These are phyloP conservation scores for Anguilla marmorata DNA, from an alignment of 2,797 vertebrate species.

Conservation along the genomic window DNA sequence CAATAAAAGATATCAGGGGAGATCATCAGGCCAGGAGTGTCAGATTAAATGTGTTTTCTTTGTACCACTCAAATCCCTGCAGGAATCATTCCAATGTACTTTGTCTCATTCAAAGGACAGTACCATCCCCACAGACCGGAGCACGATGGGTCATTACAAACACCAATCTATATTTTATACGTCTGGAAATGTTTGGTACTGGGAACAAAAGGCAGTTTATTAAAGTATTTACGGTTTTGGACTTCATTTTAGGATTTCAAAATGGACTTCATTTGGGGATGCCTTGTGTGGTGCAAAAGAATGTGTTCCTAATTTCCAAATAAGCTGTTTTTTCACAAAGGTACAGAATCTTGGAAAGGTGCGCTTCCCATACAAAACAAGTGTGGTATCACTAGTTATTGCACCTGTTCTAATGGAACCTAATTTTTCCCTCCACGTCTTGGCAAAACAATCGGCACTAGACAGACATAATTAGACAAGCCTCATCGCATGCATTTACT, in stretches of 20 bases:
- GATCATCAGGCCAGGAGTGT: slow-evolving; percentile 70
- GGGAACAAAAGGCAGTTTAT: slow-evolving; percentile 72
- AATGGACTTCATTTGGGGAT: neutral
- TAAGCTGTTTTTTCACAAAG: neutral
- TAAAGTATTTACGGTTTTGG: slow-evolving; percentile 73
- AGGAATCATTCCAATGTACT: slow-evolving; percentile 73
- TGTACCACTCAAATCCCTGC: slow-evolving; percentile 65
- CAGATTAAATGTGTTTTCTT: slow-evolving; percentile 74
- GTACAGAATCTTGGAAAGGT: neutral
- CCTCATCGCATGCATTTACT: neutral
- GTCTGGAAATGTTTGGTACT: slow-evolving; percentile 60
- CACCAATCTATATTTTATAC: slow-evolving; percentile 75
- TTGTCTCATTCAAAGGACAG: slow-evolving; percentile 75
- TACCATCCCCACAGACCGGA: slow-evolving; percentile 67
- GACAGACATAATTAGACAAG: neutral
- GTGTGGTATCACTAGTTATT: neutral
- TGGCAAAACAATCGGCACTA: neutral
- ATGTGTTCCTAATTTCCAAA: neutral
- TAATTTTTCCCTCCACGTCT: neutral
- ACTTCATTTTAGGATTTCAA: neutral
- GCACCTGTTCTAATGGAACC: neutral
- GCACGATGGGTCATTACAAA: slow-evolving; percentile 73
- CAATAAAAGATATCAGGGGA: slow-evolving; percentile 70
- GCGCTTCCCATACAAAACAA: neutral
- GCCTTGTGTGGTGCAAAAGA: neutral